Base-by-base conservation (phyloP, 2,888 invertebrate genomes). In the Noctua janthe region DNA sequence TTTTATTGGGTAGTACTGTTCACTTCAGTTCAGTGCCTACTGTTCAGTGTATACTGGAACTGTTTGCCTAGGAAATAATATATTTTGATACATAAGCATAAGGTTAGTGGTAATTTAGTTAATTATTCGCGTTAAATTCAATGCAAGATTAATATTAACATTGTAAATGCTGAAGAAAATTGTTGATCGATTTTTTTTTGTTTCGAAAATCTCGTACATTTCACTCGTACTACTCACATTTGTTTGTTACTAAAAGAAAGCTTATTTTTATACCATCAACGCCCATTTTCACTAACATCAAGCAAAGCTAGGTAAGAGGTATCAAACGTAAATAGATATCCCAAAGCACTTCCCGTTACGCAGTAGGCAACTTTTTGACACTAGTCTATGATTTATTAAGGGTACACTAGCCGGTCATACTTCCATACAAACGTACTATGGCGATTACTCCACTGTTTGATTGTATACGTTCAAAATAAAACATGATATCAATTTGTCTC, bases 41-140 rank as follows among this genome's bases (percentile, higher is more conserved):
- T 29, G 29, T 29, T 29, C 29, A 29, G 29, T 29, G 29, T 29
- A 29, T 74, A 80, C 70, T 47, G 80, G 74, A 49, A 64, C 80
- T 75, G 47, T 74, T 74, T 64, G 69, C 54, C 62, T 80, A 62
- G 35, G 17, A 70, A 75, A 29, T 78, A 72, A 54, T 74, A 11
- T 78, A 67, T 78, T 72, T 67, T 80, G 56, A 59, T 66, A 80
- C 66, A 29, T 54, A 49, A 29, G 13, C 2, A 13, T 69, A 59
- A 51, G n/a, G 39, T 20, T 78, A 62, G 13, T 20, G 3, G 49
- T 49, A 15, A 62, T 35, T 73, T 72, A 20, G 23, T 23, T 76
- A 23, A 47, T 43, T 29, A 23, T 71, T 71, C 71, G 29, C 8
- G 29, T 54, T 29, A 29, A 47, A 56, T 47, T 47, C 23, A 49